Evolutionary conservation across 2,113 vertebrate species (phyloP), one percentile per base, ranked within the genome.

Genomic region (Otolemur garnettii): DNA sequence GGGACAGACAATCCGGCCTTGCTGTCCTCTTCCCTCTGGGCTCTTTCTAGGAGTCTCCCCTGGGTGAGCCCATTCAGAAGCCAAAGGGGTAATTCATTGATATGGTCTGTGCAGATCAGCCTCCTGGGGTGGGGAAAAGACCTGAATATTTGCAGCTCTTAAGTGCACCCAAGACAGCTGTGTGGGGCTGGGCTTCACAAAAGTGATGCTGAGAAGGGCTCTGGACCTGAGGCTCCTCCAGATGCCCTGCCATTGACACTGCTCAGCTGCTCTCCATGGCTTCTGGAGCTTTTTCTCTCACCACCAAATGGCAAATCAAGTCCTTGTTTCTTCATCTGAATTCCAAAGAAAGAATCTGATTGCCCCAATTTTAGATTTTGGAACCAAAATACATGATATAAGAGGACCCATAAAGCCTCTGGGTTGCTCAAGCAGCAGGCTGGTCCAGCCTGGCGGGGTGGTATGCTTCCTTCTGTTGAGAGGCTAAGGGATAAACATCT

Each of bases 91-190:
- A 3, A 0, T 22, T 8, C 28, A 15, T 0, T 59, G 50, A 59
- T 8, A 12, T 13, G 3, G 0, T n/a, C 30, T 17, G 0, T 7
- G 0, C 0, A 1, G 72, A 33, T 33, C 62, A 28, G 68, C 35
- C 38, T 90, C 15, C 13, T 4, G 5, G 15, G 35, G 5, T 5
- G 1, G 28, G 38, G 33, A 4, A 2, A 0, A 7, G 14, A 3
- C 9, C 19, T n/a, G 7, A 22, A 30, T 21, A 13, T 57, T 26
- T 1, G 1, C 0, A 19, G 30, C n/a, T 75, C 66, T 35, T 7
- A 33, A 45, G 17, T 10, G 18, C 17, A 45, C 11, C 45, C 13
- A 33, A 45, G 75, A 18, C 38, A 19, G 50, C 69, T 5, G 0
- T 15, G 33, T 19, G 0, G 15, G 19, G 82, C 55, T n/a, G 55